Conservation (phyloP, 2,113 vertebrate species). For the Callaeas wilsoni region DNA sequence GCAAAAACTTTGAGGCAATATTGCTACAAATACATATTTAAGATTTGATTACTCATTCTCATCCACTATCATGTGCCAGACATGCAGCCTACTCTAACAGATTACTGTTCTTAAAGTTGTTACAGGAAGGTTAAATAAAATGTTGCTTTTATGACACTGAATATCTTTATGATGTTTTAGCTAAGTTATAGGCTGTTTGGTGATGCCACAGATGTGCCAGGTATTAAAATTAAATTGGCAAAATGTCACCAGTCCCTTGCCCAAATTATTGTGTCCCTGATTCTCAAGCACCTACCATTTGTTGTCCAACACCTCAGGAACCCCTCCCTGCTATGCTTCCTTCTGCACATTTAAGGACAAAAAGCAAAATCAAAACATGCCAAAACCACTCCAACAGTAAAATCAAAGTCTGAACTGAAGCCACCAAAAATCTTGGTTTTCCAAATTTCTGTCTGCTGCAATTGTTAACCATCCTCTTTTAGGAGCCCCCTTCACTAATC, state of each 20-base stretch:
- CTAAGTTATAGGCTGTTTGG: constrained; percentile 44
- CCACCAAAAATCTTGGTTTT: not conserved
- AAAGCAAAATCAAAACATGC: not conserved
- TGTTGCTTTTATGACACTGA: constrained; percentile 61
- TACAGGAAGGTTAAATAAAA: constrained; percentile 71
- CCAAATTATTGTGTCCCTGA: not conserved
- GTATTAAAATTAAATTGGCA: constrained; percentile 8
- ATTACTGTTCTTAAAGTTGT: constrained; percentile 72
- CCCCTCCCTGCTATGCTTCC: not conserved
- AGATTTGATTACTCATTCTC: constrained; percentile 75
- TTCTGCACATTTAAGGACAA: not conserved
- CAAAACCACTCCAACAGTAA: not conserved
- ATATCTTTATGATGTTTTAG: constrained; percentile 63
- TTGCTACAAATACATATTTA: constrained; percentile 74
- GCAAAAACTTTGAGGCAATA: constrained; percentile 42
- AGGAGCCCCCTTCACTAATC: not conserved
- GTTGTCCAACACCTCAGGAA: not conserved
- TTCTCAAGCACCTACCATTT: not conserved
- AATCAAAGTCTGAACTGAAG: not conserved
- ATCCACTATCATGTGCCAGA: constrained; percentile 72
- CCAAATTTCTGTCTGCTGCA: not conserved
- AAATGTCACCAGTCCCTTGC: not conserved
- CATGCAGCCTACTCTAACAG: constrained; percentile 71
- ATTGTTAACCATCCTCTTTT: not conserved
- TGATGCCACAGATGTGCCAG: constrained; percentile 54